A percentile compares a stretch with the other conserved stretches of the same genome.
Conservation (phyloP, 2,888 invertebrate genomes). For the Nebria salina region DNA sequence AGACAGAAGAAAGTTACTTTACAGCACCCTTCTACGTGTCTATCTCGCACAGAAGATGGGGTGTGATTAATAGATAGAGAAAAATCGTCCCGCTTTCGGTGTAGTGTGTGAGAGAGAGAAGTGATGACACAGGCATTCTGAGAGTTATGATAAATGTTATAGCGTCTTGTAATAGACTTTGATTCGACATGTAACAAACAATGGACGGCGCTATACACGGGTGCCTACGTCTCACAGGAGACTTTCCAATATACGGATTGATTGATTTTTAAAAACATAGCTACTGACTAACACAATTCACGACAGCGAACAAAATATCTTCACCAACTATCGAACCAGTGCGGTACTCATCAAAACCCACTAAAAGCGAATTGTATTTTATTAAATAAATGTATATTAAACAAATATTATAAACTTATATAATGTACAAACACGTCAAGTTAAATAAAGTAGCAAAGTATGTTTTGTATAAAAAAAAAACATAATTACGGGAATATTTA, state of each 20-base stretch:
- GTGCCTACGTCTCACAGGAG: not conserved
- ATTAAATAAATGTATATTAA: no score
- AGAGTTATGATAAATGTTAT: constrained; percentile 59
- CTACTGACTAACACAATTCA: not conserved
- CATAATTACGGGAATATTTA: no score
- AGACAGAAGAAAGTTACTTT: not conserved
- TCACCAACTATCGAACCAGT: no score
- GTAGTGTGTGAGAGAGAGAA: not conserved
- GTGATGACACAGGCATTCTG: constrained; percentile 44
- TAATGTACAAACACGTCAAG: no score
- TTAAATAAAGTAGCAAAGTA: no score
- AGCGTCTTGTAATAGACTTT: constrained; percentile 58
- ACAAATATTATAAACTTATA: no score
- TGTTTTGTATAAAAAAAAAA: no score
- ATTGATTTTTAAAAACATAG: constrained; percentile 4
- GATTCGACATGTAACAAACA: constrained; percentile 59
- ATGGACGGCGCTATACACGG: constrained; percentile 7
- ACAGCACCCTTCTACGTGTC: constrained; percentile 20
- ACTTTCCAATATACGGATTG: not conserved
- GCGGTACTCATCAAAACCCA: no score
- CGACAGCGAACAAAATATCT: not conserved
- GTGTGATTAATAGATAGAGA: constrained; percentile 44
- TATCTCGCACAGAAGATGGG: not conserved
- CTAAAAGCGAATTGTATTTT: no score
- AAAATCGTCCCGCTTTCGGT: constrained; percentile 5